phyloP scores from a whole-genome alignment of 1,140 invertebrate species.

The Dendroctonus valens region DNA sequence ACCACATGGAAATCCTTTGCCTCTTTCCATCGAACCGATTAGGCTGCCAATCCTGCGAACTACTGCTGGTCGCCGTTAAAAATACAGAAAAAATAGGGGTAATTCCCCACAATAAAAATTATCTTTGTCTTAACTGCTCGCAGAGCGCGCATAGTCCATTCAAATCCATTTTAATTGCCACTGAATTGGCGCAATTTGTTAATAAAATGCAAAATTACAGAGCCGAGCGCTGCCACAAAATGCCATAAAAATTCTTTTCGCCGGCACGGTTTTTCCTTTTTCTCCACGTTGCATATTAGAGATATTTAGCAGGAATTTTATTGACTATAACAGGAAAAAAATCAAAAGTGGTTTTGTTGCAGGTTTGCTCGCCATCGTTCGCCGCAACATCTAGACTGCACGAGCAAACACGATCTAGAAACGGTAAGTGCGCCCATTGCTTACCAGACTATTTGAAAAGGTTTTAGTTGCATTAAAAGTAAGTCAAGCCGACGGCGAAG shows the following conservation, averaged over 20 bases:
- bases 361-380: no score
- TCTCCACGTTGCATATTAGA: no score
- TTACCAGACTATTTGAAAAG: no score
- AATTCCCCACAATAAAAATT: conserved; percentile 34
- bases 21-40: conserved; percentile 5
- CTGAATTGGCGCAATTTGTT: conserved; percentile 33
- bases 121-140: conserved; percentile 20
- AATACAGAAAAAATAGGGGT: conserved; percentile 26
- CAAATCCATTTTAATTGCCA: conserved; percentile 32
- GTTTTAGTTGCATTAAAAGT: conserved; percentile 6
- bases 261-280: conserved; percentile 9
- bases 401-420: no score
- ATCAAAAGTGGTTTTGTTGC: no score
- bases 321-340: no score
- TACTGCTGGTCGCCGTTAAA: neutral
- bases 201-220: conserved; percentile 33
- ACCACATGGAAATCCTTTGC: no score
- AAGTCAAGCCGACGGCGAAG: no score
- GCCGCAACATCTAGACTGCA: no score
- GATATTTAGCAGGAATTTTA: no score
- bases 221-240: conserved; percentile 7
- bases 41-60: neutral
- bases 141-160: conserved; percentile 26
- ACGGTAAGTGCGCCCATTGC: no score
- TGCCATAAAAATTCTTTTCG: conserved; percentile 32